These are phyloP conservation scores for Actenoides hombroni DNA, from an alignment of 2,113 vertebrate species.

Conservation along the genomic window DNA sequence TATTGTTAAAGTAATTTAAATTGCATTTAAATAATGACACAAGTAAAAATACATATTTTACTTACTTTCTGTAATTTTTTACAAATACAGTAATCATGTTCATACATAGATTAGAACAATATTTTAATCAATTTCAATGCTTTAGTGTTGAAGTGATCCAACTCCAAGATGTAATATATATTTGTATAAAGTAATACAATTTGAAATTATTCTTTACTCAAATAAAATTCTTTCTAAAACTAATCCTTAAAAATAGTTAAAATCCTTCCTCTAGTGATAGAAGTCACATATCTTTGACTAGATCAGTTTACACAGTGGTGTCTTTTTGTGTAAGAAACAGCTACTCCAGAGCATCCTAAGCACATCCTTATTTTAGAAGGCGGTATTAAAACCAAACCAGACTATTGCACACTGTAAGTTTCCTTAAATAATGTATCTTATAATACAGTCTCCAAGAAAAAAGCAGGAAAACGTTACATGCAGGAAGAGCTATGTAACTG, in stretches of 20 bases:
- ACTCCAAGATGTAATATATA: conserved; percentile 13
- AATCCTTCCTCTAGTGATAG: background rate
- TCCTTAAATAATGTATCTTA: background rate
- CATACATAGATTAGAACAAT: background rate
- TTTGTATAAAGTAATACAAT: background rate
- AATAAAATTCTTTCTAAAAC: conserved; percentile 43
- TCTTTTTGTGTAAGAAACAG: background rate
- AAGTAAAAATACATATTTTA: background rate
- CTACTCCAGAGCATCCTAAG: background rate
- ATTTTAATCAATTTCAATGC: background rate
- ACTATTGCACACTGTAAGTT: background rate
- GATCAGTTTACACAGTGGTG: background rate
- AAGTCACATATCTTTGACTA: background rate
- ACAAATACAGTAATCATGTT: background rate
- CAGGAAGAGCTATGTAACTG: background rate
- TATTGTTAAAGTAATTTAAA: background rate
- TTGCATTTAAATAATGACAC: background rate
- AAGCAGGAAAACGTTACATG: background rate
- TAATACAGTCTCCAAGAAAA: background rate
- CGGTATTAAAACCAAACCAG: background rate
- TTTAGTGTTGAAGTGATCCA: background rate
- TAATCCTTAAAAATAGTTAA: conserved; percentile 47
- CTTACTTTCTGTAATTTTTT: background rate
- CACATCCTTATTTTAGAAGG: background rate
- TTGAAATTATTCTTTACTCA: conserved; percentile 2